Evolutionary conservation across 2,888 invertebrate species (phyloP), one percentile per base, ranked within the genome.

Genomic region (Drosophila flavopinicola): DNA sequence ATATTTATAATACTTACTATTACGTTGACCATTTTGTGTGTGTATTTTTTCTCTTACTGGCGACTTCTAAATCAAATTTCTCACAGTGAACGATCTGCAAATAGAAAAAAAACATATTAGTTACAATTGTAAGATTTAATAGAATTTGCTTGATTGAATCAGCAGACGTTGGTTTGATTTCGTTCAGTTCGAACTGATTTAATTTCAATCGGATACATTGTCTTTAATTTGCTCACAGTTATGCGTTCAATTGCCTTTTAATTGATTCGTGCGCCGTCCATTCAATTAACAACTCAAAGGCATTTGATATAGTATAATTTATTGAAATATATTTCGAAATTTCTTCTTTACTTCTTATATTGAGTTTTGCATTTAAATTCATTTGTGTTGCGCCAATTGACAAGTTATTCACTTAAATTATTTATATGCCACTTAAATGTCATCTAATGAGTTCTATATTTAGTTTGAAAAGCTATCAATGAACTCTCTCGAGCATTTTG

Each of bases 1-100:
- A n/a, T 27, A 49, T 17, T 51, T 17, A 41, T 9, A 57, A 41
- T 51, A 78, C 89, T 80, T 67, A 90, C 90, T 70, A 86, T 75
- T 71, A 90, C 88, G 76, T 90, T 90, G 27, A 90, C 90, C 90
- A 90, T 90, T 72, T 78, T 86, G 74, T 30, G 44, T 58, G 23
- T 49, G 4, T 58, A 7, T 60, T 32, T 9, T 17, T 2, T 13
- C 23, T 49, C n/a, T 45, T 27, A 11, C 15, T 23, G n/a, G 3
- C 38, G 6, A 38, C 7, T 10, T n/a, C 20, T 6, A n/a, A n/a
- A 6, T 9, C 0, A n/a, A 37, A 29, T 42, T 48, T 52, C 11
- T 32, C 53, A 48, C 38, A 70, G 58, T 70, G 32, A 13, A 53
- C n/a, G 39, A 49, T 29, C 75, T 64, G 59, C 25, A 64, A 66